A percentile compares a stretch with the other conserved stretches of the same genome.
Conservation (phyloP, 2,797 vertebrate species). For the Crax fasciolata region DNA sequence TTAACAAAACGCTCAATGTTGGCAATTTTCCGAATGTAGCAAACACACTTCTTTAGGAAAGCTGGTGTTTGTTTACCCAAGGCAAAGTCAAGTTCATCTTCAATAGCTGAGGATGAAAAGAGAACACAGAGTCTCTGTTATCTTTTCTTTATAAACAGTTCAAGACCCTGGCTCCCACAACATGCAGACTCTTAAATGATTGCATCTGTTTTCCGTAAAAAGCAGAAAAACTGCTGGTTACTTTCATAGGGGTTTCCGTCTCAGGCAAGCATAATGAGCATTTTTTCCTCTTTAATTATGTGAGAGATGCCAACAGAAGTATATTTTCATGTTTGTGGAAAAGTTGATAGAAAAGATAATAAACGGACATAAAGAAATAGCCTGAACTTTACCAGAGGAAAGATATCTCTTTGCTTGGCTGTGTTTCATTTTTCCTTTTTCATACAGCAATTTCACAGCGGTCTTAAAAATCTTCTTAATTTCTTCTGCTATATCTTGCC, state of each 20-base stretch:
- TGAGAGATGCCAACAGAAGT: not conserved
- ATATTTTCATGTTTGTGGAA: not conserved
- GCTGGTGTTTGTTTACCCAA: constrained; percentile 98
- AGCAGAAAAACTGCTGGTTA: not conserved
- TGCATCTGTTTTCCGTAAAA: not conserved
- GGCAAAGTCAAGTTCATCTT: constrained; percentile 98
- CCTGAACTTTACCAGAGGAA: constrained; percentile 90
- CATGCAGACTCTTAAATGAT: not conserved
- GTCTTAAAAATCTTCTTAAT: constrained; percentile 96
- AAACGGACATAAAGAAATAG: not conserved
- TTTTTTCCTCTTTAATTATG: not conserved
- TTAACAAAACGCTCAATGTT: constrained; percentile 98
- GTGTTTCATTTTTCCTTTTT: constrained; percentile 96
- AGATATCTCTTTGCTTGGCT: constrained; percentile 95
- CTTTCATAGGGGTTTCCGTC: not conserved
- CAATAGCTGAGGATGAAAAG: constrained; percentile 87
- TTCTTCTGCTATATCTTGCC: constrained; percentile 95
- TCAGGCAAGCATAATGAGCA: not conserved
- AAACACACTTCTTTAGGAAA: constrained; percentile 98
- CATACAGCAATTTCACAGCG: constrained; percentile 92
- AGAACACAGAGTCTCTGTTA: constrained; percentile 55
- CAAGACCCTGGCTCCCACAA: not conserved
- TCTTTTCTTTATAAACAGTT: constrained; percentile 7
- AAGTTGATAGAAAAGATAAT: not conserved
- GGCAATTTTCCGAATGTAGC: constrained; percentile 98